These are phyloP conservation scores for Poeciliopsis gracilis DNA, from an alignment of 2,797 vertebrate genomes.

Conservation along the genomic window DNA sequence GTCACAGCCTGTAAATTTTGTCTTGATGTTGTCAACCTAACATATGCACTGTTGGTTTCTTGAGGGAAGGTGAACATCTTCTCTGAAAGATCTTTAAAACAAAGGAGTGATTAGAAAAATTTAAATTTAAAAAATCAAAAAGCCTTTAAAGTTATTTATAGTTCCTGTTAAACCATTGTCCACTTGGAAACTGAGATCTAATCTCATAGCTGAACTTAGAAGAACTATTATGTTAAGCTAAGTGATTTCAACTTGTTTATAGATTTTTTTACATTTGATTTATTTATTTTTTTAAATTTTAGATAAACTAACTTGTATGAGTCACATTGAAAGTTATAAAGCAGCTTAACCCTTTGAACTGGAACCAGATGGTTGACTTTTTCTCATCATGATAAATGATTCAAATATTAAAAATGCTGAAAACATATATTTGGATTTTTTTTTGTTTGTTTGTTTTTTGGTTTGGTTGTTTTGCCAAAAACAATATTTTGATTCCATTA, in stretches of 20 bases:
- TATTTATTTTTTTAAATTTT: too few species aligned
- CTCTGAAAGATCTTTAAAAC: constrained; percentile 62
- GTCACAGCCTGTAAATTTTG: constrained; percentile 59
- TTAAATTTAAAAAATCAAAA: background rate
- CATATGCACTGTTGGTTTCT: constrained; percentile 43
- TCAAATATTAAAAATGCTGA: too few species aligned
- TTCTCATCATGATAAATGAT: too few species aligned
- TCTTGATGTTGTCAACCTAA: constrained; percentile 43
- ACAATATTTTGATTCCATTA: too few species aligned
- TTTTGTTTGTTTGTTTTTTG: too few species aligned
- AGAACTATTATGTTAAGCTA: background rate
- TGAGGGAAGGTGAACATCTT: constrained; percentile 77
- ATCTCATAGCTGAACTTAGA: background rate
- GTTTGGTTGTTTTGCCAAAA: too few species aligned
- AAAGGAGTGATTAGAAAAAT: background rate
- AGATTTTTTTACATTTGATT: too few species aligned
- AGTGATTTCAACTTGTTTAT: background rate
- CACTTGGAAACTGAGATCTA: background rate
- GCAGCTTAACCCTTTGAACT: too few species aligned
- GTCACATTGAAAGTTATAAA: too few species aligned
- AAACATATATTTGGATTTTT: too few species aligned
- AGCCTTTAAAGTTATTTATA: background rate
- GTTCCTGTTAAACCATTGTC: background rate
- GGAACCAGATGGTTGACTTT: too few species aligned
- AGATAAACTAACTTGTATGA: too few species aligned